Evolutionary conservation across 2,113 vertebrate genomes (phyloP), one percentile per base, ranked within the genome.

Genomic region (Syngnathoides biaculeatus): DNA sequence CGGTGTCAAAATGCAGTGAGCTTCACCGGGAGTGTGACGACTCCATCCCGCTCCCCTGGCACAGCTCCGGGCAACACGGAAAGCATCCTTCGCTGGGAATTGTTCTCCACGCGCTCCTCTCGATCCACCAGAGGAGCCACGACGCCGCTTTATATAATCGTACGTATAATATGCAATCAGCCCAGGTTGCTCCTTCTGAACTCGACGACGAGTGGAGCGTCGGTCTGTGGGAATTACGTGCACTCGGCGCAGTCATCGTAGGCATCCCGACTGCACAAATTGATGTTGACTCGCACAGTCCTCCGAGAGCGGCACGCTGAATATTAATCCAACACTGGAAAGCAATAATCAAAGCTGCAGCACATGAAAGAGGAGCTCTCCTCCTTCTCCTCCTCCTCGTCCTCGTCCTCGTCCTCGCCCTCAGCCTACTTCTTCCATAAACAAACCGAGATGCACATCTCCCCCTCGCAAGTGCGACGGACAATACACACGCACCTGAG

Each of bases 341-440:
- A 86, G 84, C 67, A 81, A 82, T 82, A 84, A 88, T 92, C 81
- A 88, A 88, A 84, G 84, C 78, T 64, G 65, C 70, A 59, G 57
- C 77, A 85, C 79, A 87, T 77, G 66, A 90, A 84, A 86, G 82
- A 72, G 0, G 7, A 75, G 68, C 61, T 61, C 64, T 76, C 63
- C 67, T 64, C 35, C 43, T 75, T 74, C 59, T 65, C 35, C 39
- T 48, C 72, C 58, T 67, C 35, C 38, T 77, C 72, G 52, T 65
- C 39, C 42, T 56, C 72, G 63, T 67, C 45, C 48, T 75, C 76
- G 55, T 65, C 35, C 39, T 53, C 72, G 60, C 64, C 35, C 38
- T 77, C 74, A 52, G 63, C 39, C 43, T 57, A 68, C 65, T 67
- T 42, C 69, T 68, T 72, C 67, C 30, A 60, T 35, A 79, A 30